Percentiles rank a stretch among this genome's conserved stretches.
These are phyloP conservation scores for Nyctalus aviator DNA, from an alignment of 2,797 vertebrate genomes.

Conservation along the genomic window DNA sequence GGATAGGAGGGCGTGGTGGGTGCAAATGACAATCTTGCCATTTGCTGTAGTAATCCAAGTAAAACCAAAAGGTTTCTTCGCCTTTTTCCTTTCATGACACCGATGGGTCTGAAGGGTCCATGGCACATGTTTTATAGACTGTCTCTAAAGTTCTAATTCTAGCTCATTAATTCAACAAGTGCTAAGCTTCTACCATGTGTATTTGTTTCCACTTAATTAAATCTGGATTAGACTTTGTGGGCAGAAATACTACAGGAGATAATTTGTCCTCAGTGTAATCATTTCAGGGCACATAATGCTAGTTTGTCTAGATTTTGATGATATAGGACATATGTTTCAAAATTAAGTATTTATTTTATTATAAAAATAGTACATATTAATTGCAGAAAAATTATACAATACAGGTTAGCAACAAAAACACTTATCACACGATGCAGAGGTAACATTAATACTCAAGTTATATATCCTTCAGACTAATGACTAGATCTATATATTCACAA, in stretches of 20 bases:
- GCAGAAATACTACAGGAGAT: not conserved
- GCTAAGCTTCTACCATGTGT: not conserved
- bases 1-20: not conserved
- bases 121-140: constrained; percentile 2
- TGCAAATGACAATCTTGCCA: not conserved
- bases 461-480: not conserved
- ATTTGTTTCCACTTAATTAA: constrained; percentile 6
- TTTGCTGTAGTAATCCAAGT: not conserved
- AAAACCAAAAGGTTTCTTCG: not conserved
- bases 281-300: not conserved
- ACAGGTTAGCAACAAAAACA: not conserved
- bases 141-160: not conserved
- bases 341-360: not conserved
- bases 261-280: not conserved
- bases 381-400: constrained; percentile 41
- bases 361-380: not conserved
- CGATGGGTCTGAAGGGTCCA: not conserved
- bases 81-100: constrained; percentile 11
- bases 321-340: not conserved
- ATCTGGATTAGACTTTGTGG: not conserved
- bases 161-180: no score
- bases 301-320: not conserved
- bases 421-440: not conserved
- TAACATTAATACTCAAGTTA: not conserved
- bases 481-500: constrained; percentile 3